A percentile compares a stretch with the other conserved stretches of the same genome.
Evolutionary conservation across 2,113 vertebrate genomes (phyloP).

Genomic region (Dunckerocampus dactyliophorus): DNA sequence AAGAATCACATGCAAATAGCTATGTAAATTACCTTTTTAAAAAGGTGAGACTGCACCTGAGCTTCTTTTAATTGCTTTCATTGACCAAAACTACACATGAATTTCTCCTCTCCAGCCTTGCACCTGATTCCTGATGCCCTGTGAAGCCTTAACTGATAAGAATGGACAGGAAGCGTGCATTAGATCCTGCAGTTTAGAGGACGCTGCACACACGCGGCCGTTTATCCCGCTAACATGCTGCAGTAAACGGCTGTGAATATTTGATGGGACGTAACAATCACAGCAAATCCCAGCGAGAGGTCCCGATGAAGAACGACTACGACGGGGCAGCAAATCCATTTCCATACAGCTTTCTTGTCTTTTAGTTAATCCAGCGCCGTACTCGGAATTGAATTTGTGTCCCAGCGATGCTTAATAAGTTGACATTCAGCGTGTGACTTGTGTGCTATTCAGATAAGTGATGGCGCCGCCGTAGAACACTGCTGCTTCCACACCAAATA

Average conservation of each 20-base stretch:
- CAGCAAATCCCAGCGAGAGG: too few relatives aligned
- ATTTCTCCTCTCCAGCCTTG: background rate
- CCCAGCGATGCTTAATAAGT: constrained; percentile 60
- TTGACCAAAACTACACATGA: background rate
- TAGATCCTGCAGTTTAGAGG: background rate
- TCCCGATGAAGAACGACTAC: constrained; percentile 19
- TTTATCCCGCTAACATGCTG: background rate
- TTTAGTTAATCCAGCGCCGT: constrained; percentile 53
- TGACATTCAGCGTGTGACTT: constrained; percentile 54
- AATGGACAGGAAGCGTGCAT: background rate
- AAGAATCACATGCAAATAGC: background rate
- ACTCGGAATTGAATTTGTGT: constrained; percentile 63
- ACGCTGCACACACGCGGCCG: background rate
- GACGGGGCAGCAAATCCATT: constrained; percentile 34
- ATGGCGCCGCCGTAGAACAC: constrained; percentile 56
- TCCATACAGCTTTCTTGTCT: constrained; percentile 31
- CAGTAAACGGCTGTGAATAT: background rate
- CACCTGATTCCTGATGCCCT: background rate
- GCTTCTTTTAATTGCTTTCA: constrained; percentile 2
- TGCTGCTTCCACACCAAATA: constrained; percentile 53
- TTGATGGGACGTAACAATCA: background rate
- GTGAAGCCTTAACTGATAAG: background rate
- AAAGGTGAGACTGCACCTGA: background rate
- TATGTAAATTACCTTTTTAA: background rate
- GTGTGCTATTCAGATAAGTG: constrained; percentile 62